These are phyloP conservation scores for Agriopis aurantiaria DNA, from an alignment of 2,888 invertebrate genomes.

Conservation along the genomic window DNA sequence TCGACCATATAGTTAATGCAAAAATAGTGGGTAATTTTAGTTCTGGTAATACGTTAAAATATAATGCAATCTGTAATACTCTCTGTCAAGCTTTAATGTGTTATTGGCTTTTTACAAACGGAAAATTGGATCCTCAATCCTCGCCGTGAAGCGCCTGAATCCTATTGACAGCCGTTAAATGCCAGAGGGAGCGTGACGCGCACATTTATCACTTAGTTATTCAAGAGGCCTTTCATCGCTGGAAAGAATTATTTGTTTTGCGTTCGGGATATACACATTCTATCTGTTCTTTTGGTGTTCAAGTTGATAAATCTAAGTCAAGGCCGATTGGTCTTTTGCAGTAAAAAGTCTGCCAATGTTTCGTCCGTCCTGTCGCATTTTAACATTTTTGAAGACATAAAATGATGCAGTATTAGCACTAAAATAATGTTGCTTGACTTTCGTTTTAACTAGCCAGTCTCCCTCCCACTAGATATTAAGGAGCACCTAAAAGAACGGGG, in stretches of 20 bases:
- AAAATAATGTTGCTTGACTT: no score
- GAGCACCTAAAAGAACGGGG: no score
- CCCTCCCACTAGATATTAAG: no score
- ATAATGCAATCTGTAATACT: constrained; percentile 11
- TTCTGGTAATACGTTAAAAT: neutral
- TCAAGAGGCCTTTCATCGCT: constrained; percentile 24
- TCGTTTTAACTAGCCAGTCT: no score
- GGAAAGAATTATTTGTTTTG: constrained; percentile 27
- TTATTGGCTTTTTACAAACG: constrained; percentile 23
- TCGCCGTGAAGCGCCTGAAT: constrained; percentile 26
- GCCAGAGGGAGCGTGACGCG: constrained; percentile 20
- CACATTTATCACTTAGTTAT: constrained; percentile 30
- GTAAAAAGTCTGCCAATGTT: neutral
- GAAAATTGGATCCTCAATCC: constrained; percentile 27
- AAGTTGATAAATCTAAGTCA: constrained; percentile 7
- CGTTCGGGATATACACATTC: neutral
- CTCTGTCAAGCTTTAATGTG: constrained; percentile 16
- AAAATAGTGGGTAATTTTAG: no score
- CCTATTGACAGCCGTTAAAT: constrained; percentile 32
- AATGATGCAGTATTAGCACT: no score
- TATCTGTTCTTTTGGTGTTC: neutral
- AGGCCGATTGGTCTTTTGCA: neutral
- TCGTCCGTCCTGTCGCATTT: no score
- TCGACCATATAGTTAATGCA: no score
- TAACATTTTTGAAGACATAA: no score